Base-by-base conservation (phyloP, 2,113 vertebrate genomes). In the Steatornis caripensis region DNA sequence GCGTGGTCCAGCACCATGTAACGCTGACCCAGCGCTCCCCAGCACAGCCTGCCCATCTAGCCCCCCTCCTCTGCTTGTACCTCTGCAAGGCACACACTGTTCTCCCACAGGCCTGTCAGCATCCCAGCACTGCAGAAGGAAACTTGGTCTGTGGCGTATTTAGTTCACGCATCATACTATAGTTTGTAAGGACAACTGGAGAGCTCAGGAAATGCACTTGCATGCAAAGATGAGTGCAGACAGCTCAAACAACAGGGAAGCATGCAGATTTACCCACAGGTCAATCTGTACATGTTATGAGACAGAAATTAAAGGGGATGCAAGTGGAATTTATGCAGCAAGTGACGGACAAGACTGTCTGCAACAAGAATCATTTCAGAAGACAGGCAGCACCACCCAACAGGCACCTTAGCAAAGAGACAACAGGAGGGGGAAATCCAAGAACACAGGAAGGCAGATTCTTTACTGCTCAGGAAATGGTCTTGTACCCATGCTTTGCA, bases 41-140 rank as follows among this genome's bases (percentile, higher is more conserved):
- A 43, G 49, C 1, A 2, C 54, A 81, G 61, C 58, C 51, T 53
- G 72, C 15, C 39, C 0, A 0, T 10, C 11, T 21, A 58, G 45
- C 41, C 53, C 48, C 48, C 36, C 72, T 39, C 48, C 48, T 29
- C 84, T 69, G 32, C 30, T 2, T 10, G 36, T 2, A 41, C 39
- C 68, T 54, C 77, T n/a, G 27, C 48, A 15, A 1, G 2, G 57
- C 69, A 74, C 34, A 65, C 10, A 12, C 36, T 34, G 15, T 12
- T 32, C 54, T 90, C 37, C 37, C 26, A 30, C 22, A 55, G 37
- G 29, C 55, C 55, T 84, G 49, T 5, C 36, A 45, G 53, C 58
- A 37, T 6, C 51, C 66, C 49, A 77, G 17, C 5, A 11, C 27
- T 18, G 34, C 3, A 45, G 57, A 37, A 55, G 37, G 24, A 68